These are phyloP conservation scores for Pogonus chalceus DNA, from an alignment of 1,140 invertebrate species.

Conservation along the genomic window DNA sequence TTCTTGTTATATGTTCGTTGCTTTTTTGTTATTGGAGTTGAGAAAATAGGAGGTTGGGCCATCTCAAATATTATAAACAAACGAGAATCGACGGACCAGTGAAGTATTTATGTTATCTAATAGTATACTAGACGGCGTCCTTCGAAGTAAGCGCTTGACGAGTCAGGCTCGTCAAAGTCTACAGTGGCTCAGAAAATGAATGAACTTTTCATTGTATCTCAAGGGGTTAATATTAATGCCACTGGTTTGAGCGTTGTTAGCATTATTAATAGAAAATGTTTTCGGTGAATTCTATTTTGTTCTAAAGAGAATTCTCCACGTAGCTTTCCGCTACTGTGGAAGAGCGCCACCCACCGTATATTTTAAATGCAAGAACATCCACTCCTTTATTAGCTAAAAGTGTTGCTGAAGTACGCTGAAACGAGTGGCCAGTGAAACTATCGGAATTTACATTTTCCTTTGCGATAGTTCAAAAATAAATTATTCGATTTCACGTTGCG, in stretches of 20 bases:
- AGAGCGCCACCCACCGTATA: constrained; percentile 22
- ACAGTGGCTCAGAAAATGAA: background rate
- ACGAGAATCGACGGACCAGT: background rate
- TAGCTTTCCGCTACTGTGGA: constrained; percentile 12
- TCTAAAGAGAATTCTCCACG: constrained; percentile 2
- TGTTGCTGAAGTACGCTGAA: constrained; percentile 25
- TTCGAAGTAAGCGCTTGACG: background rate
- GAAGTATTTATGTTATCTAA: no score
- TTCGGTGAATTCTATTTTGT: constrained; percentile 7
- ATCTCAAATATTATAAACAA: background rate
- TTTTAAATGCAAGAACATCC: constrained; percentile 20
- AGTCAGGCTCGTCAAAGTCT: background rate
- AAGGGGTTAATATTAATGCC: no score
- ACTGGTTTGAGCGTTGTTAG: no score
- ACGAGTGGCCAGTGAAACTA: constrained; percentile 25
- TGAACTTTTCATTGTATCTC: background rate
- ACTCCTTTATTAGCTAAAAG: constrained; percentile 23
- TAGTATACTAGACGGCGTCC: no score
- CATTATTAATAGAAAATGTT: no score
- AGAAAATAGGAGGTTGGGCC: background rate
- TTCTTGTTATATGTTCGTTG: background rate
- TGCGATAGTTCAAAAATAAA: no score
- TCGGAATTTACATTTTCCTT: no score
- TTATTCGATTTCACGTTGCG: no score
- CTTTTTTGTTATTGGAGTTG: background rate